Evolutionary conservation across 1,140 invertebrate species (phyloP).

Genomic region (Meloidogyne exigua): DNA sequence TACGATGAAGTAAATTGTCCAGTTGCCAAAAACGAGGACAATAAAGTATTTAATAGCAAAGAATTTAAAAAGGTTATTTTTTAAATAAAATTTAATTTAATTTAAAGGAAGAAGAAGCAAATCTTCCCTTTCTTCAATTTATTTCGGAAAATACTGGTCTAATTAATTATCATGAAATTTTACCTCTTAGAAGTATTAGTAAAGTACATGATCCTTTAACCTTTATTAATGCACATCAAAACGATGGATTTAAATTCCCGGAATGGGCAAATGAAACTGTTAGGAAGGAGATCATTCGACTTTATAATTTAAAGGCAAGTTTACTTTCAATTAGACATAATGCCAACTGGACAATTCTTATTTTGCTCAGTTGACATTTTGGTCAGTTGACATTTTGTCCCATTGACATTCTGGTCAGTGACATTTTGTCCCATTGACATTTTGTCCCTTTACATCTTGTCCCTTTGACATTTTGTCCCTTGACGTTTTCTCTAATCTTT

Average conservation of each 20-base stretch:
- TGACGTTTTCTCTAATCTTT: neutral
- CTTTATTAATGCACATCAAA: slow-evolving; percentile 13
- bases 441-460: too few relatives aligned
- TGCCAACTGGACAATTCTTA: too few relatives aligned
- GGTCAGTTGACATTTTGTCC: too few relatives aligned
- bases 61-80: slow-evolving; percentile 8
- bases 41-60: slow-evolving; percentile 6
- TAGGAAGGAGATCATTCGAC: neutral
- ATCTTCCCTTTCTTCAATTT: neutral
- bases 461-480: too few relatives aligned
- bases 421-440: too few relatives aligned
- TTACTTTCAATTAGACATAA: neutral
- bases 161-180: neutral
- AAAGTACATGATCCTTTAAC: slow-evolving; percentile 12
- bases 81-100: neutral
- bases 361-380: too few relatives aligned
- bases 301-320: slow-evolving; percentile 16
- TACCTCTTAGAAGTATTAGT: slow-evolving; percentile 6
- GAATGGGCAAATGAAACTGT: slow-evolving; percentile 19
- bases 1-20: slow-evolving; percentile 19
- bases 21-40: slow-evolving; percentile 3
- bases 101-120: neutral
- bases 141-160: neutral
- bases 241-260: slow-evolving; percentile 20
- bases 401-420: too few relatives aligned